These are phyloP conservation scores for Acanthacorydalis orientalis DNA, from an alignment of 2,888 invertebrate genomes.

Conservation along the genomic window DNA sequence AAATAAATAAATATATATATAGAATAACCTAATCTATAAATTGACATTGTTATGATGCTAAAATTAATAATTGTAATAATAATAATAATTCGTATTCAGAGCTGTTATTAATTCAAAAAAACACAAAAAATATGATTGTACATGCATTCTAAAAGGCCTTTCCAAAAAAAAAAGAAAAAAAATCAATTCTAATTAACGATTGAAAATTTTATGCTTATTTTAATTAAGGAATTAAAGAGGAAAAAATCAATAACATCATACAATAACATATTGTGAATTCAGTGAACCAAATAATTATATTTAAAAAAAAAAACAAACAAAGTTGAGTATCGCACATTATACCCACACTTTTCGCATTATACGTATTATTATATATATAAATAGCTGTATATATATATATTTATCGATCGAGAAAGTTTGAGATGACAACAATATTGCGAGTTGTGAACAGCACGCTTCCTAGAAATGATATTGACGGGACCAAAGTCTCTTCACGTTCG, in stretches of 20 bases:
- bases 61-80: neutral
- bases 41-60: neutral
- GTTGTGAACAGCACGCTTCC: neutral
- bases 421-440: neutral
- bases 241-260: neutral
- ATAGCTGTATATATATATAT: neutral
- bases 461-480: neutral
- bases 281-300: neutral
- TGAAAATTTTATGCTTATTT: no score
- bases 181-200: no score
- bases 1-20: neutral
- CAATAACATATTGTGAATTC: neutral
- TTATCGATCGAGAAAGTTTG: neutral
- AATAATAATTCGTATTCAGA: neutral
- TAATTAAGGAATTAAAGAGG: no score
- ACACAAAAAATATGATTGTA: slow-evolving; percentile 3
- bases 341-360: neutral
- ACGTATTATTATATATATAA: neutral
- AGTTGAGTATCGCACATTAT: neutral
- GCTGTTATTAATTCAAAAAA: neutral
- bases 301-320: no score
- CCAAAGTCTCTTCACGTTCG: neutral
- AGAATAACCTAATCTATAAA: neutral
- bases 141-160: slow-evolving; percentile 6
- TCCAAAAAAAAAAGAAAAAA: neutral